These are phyloP conservation scores for Apamea crenata DNA, from an alignment of 2,888 invertebrate genomes.

Conservation along the genomic window DNA sequence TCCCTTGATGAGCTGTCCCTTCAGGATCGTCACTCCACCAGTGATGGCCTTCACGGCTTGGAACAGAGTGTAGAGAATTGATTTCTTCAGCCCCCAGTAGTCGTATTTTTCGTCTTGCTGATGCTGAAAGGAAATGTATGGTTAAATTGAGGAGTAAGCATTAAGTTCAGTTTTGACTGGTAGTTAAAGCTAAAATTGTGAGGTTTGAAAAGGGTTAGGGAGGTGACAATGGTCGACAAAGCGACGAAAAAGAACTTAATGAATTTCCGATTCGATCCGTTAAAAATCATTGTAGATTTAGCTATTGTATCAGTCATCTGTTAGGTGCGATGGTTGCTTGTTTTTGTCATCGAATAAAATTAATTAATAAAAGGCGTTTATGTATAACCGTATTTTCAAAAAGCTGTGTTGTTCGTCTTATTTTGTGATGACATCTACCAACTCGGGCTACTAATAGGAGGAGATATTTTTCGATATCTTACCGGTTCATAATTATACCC, in stretches of 20 bases:
- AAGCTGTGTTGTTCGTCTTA: not conserved
- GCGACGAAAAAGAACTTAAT: not conserved
- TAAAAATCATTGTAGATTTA: not conserved
- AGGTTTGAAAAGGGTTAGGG: not conserved
- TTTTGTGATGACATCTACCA: not conserved
- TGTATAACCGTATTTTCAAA: not conserved
- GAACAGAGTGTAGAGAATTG: conserved; percentile 94
- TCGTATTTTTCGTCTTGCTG: conserved; percentile 89
- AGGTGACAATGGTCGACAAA: not conserved
- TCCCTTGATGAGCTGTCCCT: conserved; percentile 96
- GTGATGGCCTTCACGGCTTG: conserved; percentile 97
- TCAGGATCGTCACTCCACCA: conserved; percentile 96
- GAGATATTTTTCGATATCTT: conserved; percentile 29
- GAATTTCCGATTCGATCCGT: not conserved
- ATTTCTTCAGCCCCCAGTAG: conserved; percentile 95
- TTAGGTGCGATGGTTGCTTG: not conserved
- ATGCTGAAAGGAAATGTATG: conserved; percentile 66
- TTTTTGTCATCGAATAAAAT: not conserved
- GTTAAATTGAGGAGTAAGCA: not conserved
- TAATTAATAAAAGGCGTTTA: not conserved
- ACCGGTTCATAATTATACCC: conserved; percentile 88
- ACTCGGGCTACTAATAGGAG: not conserved
- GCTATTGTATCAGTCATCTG: not conserved
- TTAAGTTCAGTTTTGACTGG: not conserved
- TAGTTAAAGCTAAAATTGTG: not conserved